Evolutionary conservation across 2,888 invertebrate genomes (phyloP).

Genomic region (Andrena camellia): DNA sequence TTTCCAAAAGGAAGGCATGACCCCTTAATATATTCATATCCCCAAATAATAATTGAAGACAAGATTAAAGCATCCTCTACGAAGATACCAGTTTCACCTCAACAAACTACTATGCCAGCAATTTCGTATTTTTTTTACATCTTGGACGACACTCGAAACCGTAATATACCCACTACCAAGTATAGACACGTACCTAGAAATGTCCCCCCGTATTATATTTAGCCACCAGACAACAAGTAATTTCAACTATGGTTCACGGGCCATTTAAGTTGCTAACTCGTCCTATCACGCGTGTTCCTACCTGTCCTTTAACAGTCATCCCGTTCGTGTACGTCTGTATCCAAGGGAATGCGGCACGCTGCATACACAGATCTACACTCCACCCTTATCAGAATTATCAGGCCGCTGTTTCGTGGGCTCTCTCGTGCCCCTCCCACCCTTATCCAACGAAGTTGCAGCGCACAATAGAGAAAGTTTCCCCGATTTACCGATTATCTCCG

Average conservation of each 20-base stretch:
- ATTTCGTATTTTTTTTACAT: background rate
- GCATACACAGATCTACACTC: conserved; percentile 21
- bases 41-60: too few relatives aligned
- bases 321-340: conserved; percentile 36
- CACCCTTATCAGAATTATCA: conserved; percentile 72
- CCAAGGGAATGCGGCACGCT: conserved; percentile 6
- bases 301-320: conserved; percentile 75
- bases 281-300: conserved; percentile 81
- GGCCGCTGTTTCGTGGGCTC: conserved; percentile 58
- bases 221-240: conserved; percentile 81
- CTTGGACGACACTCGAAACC: background rate
- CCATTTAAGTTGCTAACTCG: conserved; percentile 84
- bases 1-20: too few relatives aligned
- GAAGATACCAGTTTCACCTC: too few relatives aligned
- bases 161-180: conserved; percentile 20
- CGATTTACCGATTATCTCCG: conserved; percentile 70
- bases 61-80: too few relatives aligned
- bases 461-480: conserved; percentile 71
- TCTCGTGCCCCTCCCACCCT: conserved; percentile 2
- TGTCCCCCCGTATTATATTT: conserved; percentile 67
- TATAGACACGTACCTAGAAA: conserved; percentile 45
- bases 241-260: conserved; percentile 82
- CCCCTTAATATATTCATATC: too few relatives aligned
- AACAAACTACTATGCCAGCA: background rate
- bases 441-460: conserved; percentile 63